Evolutionary conservation across 2,113 vertebrate species (phyloP), one percentile per base, ranked within the genome.

Genomic region (Osmerus eperlanus): DNA sequence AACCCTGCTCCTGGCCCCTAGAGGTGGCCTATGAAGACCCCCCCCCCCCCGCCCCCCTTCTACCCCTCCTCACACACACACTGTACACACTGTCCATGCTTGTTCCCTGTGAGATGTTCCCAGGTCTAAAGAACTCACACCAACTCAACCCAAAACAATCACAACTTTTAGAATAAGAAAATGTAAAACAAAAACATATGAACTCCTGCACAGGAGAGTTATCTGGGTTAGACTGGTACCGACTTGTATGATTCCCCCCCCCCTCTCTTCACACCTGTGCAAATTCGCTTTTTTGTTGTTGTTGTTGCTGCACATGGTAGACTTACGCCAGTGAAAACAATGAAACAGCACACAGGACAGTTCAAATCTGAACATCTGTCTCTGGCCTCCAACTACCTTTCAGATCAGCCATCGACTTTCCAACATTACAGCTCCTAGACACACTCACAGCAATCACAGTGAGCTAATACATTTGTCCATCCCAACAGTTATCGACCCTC

Each of bases 1-100:
- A 89, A 86, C 79, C 87, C 86, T 85, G 78, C 74, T 83, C 83
- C 54, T 78, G 78, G 83, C 81, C 54, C 80, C 85, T 80, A 79
- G 86, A 81, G 72, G 76, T 81, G 36, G 80, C 78, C 78, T 78
- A 62, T 70, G 77, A 68, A 69, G 69, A 54, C 23, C 23, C 23
- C 23, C 1, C 23, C 23, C 23, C 23, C 58, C 58, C 36, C 53
- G 29, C 63, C 64, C 21, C 19, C 19, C 19, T 19, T 19, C 19
- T 19, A 21, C 58, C 58, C 58, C 19, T 11, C 58, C 19, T 8
- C 23, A 23, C 61, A 71, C 29, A 59, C 36, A 64, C 21, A 65
- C 21, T 78, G 60, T 60, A 82, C 70, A 73, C 76, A 78, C 70
- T 29, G 67, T 80, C 51, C 36, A 76, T 58, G 19, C 63, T 41